phyloP scores from a whole-genome alignment of 2,113 vertebrate genomes.

The Rhodinocichla rosea region DNA sequence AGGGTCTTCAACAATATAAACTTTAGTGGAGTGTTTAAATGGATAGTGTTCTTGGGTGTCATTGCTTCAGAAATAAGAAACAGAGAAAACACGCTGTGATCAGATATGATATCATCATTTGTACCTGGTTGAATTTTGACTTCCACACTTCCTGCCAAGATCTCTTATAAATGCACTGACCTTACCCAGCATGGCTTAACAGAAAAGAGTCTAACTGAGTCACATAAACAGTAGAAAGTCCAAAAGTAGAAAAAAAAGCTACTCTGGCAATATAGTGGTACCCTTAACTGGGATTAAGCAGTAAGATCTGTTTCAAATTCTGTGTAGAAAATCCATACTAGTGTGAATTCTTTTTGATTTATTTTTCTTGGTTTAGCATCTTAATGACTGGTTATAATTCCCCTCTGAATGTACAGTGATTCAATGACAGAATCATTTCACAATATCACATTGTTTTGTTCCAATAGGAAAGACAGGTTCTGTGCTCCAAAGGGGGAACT shows the following conservation, averaged over 20 bases:
- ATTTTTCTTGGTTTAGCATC: background rate
- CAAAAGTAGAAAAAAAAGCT: background rate
- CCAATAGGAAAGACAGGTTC: background rate
- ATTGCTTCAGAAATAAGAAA: background rate
- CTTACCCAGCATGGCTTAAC: background rate
- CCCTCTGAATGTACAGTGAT: background rate
- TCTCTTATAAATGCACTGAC: background rate
- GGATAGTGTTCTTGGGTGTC: background rate
- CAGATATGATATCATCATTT: background rate
- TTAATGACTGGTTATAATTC: background rate
- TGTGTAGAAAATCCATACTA: background rate
- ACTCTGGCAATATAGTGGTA: background rate
- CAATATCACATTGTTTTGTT: background rate
- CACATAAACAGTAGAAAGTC: background rate
- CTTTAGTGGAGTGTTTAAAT: background rate
- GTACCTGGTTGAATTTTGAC: background rate
- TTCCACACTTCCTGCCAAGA: background rate
- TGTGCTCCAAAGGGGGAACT: background rate
- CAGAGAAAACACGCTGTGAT: background rate
- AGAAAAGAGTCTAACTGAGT: background rate
- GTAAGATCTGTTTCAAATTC: background rate
- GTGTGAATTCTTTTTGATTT: background rate
- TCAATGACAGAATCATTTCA: background rate
- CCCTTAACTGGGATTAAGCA: background rate
- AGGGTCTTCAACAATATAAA: background rate